Base-by-base conservation (phyloP, 2,888 invertebrate species). In the Acanthosepion esculentum region DNA sequence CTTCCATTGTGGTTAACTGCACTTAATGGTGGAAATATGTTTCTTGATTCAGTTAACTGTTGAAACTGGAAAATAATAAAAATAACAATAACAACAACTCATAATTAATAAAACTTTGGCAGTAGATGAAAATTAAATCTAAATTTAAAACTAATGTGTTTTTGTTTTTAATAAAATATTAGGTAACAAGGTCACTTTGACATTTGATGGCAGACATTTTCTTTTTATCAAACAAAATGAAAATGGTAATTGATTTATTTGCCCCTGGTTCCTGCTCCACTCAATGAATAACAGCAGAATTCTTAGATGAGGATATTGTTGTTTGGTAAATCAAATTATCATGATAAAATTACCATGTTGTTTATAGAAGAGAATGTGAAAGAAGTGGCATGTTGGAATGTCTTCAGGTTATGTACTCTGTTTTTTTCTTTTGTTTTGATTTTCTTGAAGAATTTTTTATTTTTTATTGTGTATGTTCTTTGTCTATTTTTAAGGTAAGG, bases 201-300 rank as follows among this genome's bases (percentile, higher is more conserved):
- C 78, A 78, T 78, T 78, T 78, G 78, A n/a, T 78, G 78, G 78
- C 15, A 78, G n/a, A 78, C 33, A 78, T 78, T 78, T n/a, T n/a
- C 33, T 33, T 78, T n/a, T 15, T 15, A 78, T n/a, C 15, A 78
- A 78, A 78, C 5, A 78, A n/a, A 33, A 78, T 78, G n/a, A 78
- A 78, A 78, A n/a, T 33, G n/a, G 78, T 78, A 78, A 78, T 78
- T 78, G 78, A 78, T 78, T 78, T n/a, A 78, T n/a, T 78, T 33
- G 78, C 78, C 78, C 78, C 78, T 78, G 78, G 78, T n/a, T 78
- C 78, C n/a, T 78, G n/a, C 78, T 78, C 78, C 78, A 78, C n/a
- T 78, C 78, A 78, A 78, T 78, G n/a, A 78, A 78, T n/a, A 78
- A 78, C n/a, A 78, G 78, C 78, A 78, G 23, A 59, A 59, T 59